Conservation (phyloP, 2,113 vertebrate species). For the Trachemys scripta region DNA sequence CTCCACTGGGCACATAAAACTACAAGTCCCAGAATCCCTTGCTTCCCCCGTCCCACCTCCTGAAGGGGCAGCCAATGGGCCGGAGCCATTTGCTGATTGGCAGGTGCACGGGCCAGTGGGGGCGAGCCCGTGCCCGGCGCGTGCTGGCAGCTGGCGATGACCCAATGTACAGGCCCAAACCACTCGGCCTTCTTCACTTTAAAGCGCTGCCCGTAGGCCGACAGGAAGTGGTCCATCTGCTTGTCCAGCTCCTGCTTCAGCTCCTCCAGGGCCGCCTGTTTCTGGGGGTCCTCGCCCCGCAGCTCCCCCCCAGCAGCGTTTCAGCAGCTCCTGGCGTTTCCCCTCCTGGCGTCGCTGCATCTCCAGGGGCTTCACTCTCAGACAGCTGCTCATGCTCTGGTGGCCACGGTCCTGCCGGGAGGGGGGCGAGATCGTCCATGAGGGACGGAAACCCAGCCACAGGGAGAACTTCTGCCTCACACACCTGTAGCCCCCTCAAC, state of each 20-base stretch:
- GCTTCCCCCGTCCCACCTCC: no score
- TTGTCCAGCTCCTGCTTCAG: not conserved
- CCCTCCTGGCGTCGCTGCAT: not conserved
- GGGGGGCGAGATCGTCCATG: rapidly evolving
- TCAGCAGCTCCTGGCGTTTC: not conserved
- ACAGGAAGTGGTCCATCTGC: no score
- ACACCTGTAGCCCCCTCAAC: no score
- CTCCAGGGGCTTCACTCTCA: not conserved
- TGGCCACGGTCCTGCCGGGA: not conserved
- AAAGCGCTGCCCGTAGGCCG: not conserved
- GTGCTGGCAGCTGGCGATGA: no score
- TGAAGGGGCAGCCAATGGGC: no score
- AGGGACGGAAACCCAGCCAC: not conserved
- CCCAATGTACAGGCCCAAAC: not conserved
- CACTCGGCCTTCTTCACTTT: not conserved
- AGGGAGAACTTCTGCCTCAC: rapidly evolving
- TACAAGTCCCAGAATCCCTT: no score
- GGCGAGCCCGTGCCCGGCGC: no score
- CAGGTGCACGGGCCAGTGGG: no score
- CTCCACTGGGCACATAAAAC: no score
- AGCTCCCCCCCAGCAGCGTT: not conserved
- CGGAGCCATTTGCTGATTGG: no score
- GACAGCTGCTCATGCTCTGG: not conserved
- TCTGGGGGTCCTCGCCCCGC: not conserved
- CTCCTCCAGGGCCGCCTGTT: not conserved